Conservation (phyloP, 2,797 vertebrate species). For the Anguilla obscura region DNA sequence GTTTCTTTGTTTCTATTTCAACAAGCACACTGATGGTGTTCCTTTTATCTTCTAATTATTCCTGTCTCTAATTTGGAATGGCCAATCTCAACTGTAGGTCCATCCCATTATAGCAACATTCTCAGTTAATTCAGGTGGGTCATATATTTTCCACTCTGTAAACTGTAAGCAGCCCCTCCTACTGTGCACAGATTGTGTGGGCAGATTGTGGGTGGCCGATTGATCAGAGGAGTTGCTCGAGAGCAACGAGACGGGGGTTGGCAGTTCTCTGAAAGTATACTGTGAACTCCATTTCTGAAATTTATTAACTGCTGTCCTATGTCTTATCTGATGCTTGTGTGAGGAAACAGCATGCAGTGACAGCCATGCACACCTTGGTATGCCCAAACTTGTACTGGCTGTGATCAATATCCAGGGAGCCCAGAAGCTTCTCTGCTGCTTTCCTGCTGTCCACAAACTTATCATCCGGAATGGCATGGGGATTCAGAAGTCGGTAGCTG, state of each 20-base stretch:
- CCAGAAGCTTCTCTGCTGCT: slow-evolving; percentile 87
- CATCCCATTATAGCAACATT: neutral
- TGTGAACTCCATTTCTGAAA: neutral
- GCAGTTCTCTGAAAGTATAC: neutral
- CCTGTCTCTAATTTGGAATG: neutral
- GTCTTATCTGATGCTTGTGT: neutral
- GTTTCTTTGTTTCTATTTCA: neutral
- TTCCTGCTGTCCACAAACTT: slow-evolving; percentile 92
- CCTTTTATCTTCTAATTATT: neutral
- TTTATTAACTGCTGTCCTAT: neutral
- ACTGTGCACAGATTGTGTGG: neutral
- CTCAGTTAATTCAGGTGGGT: neutral
- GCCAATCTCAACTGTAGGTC: neutral
- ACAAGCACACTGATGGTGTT: neutral
- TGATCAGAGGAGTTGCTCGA: neutral
- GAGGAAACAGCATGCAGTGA: neutral
- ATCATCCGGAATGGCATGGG: slow-evolving; percentile 87
- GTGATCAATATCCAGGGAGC: slow-evolving; percentile 82
- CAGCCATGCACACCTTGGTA: slow-evolving; percentile 77
- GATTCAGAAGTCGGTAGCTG: slow-evolving; percentile 91
- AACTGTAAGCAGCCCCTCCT: neutral
- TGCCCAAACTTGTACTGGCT: slow-evolving; percentile 89
- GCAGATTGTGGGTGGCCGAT: neutral
- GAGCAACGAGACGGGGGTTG: neutral
- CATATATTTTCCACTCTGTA: neutral